Evolutionary conservation across 2,113 vertebrate species (phyloP).

Genomic region (Oncorhynchus kisutch): DNA sequence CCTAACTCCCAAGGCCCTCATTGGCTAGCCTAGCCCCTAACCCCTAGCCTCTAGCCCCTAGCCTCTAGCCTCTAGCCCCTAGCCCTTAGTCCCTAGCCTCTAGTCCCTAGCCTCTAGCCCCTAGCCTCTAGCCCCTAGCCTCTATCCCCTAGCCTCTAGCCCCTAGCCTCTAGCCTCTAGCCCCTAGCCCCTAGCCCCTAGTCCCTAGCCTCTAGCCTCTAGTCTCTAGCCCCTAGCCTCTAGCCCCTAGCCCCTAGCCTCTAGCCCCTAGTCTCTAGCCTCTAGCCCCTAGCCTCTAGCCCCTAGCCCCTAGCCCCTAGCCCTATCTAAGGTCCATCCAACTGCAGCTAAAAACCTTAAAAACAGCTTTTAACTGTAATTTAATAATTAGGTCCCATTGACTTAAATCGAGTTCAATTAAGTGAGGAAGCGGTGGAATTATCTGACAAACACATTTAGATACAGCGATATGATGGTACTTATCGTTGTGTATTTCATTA

Average conservation of each 20-base stretch:
- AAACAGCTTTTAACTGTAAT: too few relatives aligned
- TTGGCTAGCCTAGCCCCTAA: not conserved
- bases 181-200: not conserved
- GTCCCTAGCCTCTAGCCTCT: not conserved
- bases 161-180: too few relatives aligned
- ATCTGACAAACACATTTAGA: too few relatives aligned
- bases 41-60: too few relatives aligned
- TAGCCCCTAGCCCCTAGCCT: not conserved
- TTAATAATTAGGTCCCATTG: too few relatives aligned
- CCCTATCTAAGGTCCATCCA: not conserved
- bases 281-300: not conserved
- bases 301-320: not conserved
- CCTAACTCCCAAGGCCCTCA: constrained; percentile 8
- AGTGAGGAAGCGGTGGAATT: too few relatives aligned
- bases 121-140: not conserved
- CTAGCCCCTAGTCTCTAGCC: not conserved
- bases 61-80: not conserved
- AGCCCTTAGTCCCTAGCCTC: not conserved
- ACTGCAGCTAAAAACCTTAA: constrained; percentile 14
- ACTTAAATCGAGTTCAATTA: too few relatives aligned
- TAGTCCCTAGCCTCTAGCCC: too few relatives aligned
- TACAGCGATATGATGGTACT: too few relatives aligned
- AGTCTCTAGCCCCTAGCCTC: too few relatives aligned
- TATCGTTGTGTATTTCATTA: not conserved
- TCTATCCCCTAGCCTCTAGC: too few relatives aligned